A percentile compares a stretch with the other conserved stretches of the same genome.
Evolutionary conservation across 2,888 invertebrate species (phyloP).

Genomic region (Stenoptilia bipunctidactyla): DNA sequence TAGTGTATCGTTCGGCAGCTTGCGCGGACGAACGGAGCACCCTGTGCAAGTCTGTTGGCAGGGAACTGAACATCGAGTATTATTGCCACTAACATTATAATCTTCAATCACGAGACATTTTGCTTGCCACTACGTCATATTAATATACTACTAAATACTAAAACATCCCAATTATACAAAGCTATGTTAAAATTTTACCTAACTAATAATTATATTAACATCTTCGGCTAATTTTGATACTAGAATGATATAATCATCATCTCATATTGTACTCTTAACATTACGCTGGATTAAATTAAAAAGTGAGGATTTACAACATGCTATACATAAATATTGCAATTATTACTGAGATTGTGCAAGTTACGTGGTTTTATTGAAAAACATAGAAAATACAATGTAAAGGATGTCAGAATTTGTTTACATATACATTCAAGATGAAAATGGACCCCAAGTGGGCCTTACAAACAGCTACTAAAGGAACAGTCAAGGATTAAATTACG

Average conservation of each 20-base stretch:
- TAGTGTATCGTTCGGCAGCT: constrained; percentile 50
- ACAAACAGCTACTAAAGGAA: constrained; percentile 54
- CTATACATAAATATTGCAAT: constrained; percentile 68
- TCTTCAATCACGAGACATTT: constrained; percentile 52
- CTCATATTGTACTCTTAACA: constrained; percentile 72
- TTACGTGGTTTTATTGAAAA: constrained; percentile 48
- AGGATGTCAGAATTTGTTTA: constrained; percentile 19
- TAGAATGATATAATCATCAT: constrained; percentile 71
- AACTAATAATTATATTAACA: constrained; percentile 70
- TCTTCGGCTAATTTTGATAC: constrained; percentile 74
- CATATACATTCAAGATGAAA: constrained; percentile 25
- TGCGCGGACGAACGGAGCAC: constrained; percentile 9
- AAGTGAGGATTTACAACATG: constrained; percentile 54
- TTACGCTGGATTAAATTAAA: constrained; percentile 63
- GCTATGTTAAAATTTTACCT: constrained; percentile 70
- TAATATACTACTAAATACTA: constrained; percentile 66
- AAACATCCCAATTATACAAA: constrained; percentile 72
- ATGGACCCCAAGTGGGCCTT: constrained; percentile 19
- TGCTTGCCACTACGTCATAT: constrained; percentile 56
- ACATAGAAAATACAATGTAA: constrained; percentile 38
- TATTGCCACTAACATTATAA: constrained; percentile 59
- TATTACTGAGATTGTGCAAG: constrained; percentile 71
- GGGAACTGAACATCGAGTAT: constrained; percentile 59
- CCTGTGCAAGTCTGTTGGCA: constrained; percentile 35
- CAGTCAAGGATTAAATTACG: constrained; percentile 70